A percentile compares a stretch with the other conserved stretches of the same genome.
Evolutionary conservation across 2,888 invertebrate genomes (phyloP).

Genomic region (Idaea straminata): DNA sequence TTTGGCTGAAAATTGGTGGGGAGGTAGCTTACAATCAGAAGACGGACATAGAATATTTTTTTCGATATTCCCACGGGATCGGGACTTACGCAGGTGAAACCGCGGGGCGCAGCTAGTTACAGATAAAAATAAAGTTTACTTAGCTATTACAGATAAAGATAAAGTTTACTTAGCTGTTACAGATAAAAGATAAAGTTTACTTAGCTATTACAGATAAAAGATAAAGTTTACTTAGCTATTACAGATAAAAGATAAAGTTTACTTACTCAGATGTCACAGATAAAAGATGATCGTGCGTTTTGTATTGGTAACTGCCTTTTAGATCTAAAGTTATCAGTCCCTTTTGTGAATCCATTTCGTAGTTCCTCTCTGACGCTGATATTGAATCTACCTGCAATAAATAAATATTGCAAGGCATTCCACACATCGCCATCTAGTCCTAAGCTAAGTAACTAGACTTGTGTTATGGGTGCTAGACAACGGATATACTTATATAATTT

Average conservation of each 20-base stretch:
- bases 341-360: slow-evolving; percentile 52
- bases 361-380: slow-evolving; percentile 60
- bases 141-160: background rate
- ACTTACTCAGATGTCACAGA: slow-evolving; percentile 67
- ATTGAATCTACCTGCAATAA: slow-evolving; percentile 61
- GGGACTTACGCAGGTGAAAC: too few species aligned
- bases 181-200: background rate
- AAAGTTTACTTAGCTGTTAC: too few species aligned
- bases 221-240: too few species aligned
- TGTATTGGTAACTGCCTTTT: slow-evolving; percentile 60
- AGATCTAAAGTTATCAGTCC: slow-evolving; percentile 55
- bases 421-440: slow-evolving; percentile 14
- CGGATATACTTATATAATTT: too few species aligned
- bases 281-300: slow-evolving; percentile 61
- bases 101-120: too few species aligned
- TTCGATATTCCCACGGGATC: too few species aligned
- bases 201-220: too few species aligned
- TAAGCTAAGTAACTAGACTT: too few species aligned
- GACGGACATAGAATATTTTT: too few species aligned
- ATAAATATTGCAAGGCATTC: background rate
- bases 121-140: background rate
- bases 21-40: too few species aligned
- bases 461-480: too few species aligned
- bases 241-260: background rate
- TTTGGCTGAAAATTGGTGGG: too few species aligned